These are phyloP conservation scores for Phrynocephalus vlangalii DNA, from an alignment of 2,797 vertebrate species.

Conservation along the genomic window DNA sequence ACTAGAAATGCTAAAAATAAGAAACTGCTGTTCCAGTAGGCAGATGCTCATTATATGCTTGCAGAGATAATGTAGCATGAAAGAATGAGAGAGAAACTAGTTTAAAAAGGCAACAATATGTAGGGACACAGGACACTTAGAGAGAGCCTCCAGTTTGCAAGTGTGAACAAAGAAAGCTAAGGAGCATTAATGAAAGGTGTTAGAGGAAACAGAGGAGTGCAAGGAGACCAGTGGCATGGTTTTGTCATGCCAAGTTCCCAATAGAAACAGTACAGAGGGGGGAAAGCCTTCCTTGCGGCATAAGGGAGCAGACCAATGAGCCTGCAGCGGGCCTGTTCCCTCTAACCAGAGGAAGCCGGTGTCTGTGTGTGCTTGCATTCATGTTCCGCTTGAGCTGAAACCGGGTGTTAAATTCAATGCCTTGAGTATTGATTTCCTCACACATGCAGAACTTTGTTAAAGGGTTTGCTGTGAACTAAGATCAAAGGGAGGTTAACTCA, in stretches of 20 bases:
- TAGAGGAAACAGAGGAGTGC: not conserved
- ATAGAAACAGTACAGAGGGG: constrained; percentile 33
- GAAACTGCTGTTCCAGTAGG: not conserved
- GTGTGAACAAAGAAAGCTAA: not conserved
- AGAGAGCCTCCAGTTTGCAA: not conserved
- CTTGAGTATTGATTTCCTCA: constrained; percentile 77
- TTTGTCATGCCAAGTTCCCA: not conserved
- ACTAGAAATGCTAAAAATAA: constrained; percentile 30
- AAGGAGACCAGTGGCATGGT: constrained; percentile 15
- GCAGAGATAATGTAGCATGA: not conserved
- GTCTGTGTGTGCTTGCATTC: constrained; percentile 26
- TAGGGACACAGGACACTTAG: not conserved
- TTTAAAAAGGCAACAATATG: constrained; percentile 6
- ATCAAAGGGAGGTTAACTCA: constrained; percentile 80
- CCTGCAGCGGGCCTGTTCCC: constrained; percentile 60
- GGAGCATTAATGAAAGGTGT: constrained; percentile 3
- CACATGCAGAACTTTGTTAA: constrained; percentile 76
- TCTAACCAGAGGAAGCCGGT: constrained; percentile 67
- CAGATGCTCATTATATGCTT: constrained; percentile 13
- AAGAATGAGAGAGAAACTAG: constrained; percentile 13
- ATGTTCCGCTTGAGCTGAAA: constrained; percentile 75
- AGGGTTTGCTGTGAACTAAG: constrained; percentile 73
- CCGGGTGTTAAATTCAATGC: constrained; percentile 76
- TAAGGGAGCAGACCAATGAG: constrained; percentile 68
- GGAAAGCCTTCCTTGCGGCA: constrained; percentile 39